Evolutionary conservation across 1,140 invertebrate species (phyloP).

Genomic region (Branchinecta lindahli): DNA sequence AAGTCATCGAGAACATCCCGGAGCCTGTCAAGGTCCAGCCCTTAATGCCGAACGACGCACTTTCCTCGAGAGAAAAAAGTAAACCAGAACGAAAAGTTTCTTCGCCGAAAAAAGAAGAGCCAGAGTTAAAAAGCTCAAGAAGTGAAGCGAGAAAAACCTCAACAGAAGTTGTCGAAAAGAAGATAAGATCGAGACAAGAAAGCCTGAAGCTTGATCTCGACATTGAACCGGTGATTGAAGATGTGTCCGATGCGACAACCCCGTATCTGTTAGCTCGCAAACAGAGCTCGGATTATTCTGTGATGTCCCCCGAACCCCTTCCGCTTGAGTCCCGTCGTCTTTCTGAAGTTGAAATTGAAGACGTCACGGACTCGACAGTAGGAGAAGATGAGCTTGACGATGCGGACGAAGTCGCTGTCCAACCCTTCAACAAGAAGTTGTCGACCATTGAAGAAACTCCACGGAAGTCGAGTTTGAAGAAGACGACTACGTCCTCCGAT

Average conservation of each 20-base stretch:
- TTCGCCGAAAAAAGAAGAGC: neutral
- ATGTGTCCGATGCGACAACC: neutral
- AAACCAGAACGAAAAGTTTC: neutral
- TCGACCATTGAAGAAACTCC: neutral
- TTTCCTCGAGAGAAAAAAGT: neutral
- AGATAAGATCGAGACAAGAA: neutral
- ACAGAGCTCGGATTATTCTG: neutral
- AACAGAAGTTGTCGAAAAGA: neutral
- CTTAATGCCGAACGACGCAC: neutral
- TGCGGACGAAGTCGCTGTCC: neutral
- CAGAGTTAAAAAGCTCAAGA: neutral
- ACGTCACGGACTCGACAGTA: neutral
- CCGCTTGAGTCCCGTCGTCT: neutral
- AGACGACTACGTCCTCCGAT: neutral
- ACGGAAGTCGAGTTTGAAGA: neutral
- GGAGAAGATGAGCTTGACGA: neutral
- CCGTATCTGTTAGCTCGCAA: neutral
- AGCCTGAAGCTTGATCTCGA: neutral
- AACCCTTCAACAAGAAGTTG: neutral
- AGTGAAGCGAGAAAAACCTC: neutral
- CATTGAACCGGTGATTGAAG: neutral
- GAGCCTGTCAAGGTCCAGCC: neutral
- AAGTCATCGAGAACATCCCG: neutral
- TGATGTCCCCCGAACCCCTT: neutral
- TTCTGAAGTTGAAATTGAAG: neutral